Evolutionary conservation across 2,888 invertebrate species (phyloP).

Genomic region (Diabrotica balteata): DNA sequence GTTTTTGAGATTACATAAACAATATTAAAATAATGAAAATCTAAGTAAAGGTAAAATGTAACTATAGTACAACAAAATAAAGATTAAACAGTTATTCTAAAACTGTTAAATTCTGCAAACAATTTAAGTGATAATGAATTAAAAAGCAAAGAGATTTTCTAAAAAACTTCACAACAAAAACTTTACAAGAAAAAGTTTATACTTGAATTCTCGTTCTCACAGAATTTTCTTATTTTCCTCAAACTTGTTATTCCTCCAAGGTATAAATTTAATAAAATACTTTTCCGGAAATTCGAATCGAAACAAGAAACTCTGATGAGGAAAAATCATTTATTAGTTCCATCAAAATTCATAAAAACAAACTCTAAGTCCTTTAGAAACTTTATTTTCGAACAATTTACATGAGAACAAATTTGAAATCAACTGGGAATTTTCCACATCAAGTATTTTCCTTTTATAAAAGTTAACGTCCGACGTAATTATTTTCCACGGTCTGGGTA

Average conservation of each 20-base stretch:
- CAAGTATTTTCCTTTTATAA: slow-evolving; percentile 18
- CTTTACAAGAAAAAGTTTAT: no score
- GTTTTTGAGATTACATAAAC: no score
- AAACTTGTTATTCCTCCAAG: neutral
- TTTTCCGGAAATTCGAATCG: slow-evolving; percentile 2
- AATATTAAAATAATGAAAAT: no score
- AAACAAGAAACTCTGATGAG: neutral
- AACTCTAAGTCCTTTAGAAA: slow-evolving; percentile 7
- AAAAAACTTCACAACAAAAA: no score
- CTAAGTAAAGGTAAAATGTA: no score
- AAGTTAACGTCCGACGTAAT: slow-evolving; percentile 20
- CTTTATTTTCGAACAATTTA: slow-evolving; percentile 13
- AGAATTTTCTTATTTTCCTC: neutral
- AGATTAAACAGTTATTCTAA: no score
- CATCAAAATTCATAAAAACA: slow-evolving; percentile 15
- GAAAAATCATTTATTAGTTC: slow-evolving; percentile 7
- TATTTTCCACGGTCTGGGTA: slow-evolving; percentile 15
- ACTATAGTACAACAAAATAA: no score
- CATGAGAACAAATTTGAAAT: slow-evolving; percentile 20
- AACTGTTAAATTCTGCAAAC: no score
- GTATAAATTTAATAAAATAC: neutral
- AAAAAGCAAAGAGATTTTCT: no score
- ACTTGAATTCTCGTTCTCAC: neutral
- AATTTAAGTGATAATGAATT: no score
- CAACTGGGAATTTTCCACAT: slow-evolving; percentile 20